These are phyloP conservation scores for Apis dorsata DNA, from an alignment of 1,140 invertebrate species.

Conservation along the genomic window DNA sequence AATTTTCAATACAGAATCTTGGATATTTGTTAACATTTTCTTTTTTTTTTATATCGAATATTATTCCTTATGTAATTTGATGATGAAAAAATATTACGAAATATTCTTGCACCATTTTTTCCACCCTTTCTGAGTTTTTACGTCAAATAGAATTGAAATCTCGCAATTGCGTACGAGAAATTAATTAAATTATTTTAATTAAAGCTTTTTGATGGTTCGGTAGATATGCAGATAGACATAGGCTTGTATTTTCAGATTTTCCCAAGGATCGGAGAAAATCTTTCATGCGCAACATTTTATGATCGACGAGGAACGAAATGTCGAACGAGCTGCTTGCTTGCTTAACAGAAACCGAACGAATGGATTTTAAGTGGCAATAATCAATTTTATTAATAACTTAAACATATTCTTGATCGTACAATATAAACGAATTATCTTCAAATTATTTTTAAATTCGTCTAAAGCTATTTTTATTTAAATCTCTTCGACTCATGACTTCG, in stretches of 20 bases:
- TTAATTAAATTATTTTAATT: background rate
- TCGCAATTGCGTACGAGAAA: background rate
- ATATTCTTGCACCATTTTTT: too few species aligned
- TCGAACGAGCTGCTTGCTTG: background rate
- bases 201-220: background rate
- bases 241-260: constrained; percentile 14
- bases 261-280: constrained; percentile 16
- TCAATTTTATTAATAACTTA: background rate
- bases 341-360: constrained; percentile 1
- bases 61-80: too few species aligned
- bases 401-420: too few species aligned
- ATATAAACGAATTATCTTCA: background rate
- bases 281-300: constrained; percentile 9
- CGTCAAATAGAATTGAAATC: constrained; percentile 46
- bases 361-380: background rate
- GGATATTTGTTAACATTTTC: too few species aligned
- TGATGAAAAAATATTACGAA: too few species aligned
- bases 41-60: too few species aligned
- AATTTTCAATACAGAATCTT: too few species aligned
- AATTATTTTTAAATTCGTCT: background rate
- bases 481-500: too few species aligned
- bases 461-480: too few species aligned
- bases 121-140: too few species aligned
- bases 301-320: background rate
- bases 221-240: background rate